phyloP scores from a whole-genome alignment of 2,797 vertebrate genomes.

The Dicrostonyx torquatus region DNA sequence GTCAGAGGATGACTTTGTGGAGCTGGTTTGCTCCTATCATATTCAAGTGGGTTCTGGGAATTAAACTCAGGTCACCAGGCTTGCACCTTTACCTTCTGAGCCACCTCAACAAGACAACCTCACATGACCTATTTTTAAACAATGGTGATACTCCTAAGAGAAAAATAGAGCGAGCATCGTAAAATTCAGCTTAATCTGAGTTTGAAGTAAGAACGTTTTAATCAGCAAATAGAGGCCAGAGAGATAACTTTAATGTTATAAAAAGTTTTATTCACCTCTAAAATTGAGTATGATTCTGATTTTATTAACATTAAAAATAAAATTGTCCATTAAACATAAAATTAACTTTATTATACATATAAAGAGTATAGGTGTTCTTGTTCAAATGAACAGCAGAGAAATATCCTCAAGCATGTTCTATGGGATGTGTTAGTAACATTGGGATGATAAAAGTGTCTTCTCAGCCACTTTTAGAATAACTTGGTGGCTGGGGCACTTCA shows the following conservation, averaged over 20 bases:
- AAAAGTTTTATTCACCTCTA: slow-evolving; percentile 67
- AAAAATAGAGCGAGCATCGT: slow-evolving; percentile 18
- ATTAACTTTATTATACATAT: slow-evolving; percentile 67
- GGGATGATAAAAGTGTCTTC: background rate
- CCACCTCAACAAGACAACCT: background rate
- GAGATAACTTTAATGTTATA: slow-evolving; percentile 63
- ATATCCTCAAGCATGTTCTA: slow-evolving; percentile 57
- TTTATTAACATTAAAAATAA: slow-evolving; percentile 67
- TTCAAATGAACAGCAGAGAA: slow-evolving; percentile 74
- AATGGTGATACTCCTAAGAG: background rate
- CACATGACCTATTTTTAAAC: slow-evolving; percentile 3
- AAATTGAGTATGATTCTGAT: slow-evolving; percentile 67
- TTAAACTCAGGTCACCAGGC: background rate
- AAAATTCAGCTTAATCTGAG: slow-evolving; percentile 27
- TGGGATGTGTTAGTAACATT: slow-evolving; percentile 26
- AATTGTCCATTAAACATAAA: slow-evolving; percentile 63
- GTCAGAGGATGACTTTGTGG: background rate
- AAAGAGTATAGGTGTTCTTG: slow-evolving; percentile 48
- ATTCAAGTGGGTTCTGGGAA: background rate
- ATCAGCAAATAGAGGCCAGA: slow-evolving; percentile 55
- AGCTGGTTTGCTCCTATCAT: background rate
- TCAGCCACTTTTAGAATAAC: slow-evolving; percentile 16
- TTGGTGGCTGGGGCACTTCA: background rate
- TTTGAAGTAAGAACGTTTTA: slow-evolving; percentile 57
- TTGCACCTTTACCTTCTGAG: background rate